Percentiles rank a stretch among this genome's conserved stretches.
These are phyloP conservation scores for Leptopilina myrica DNA, from an alignment of 2,888 invertebrate genomes.

Conservation along the genomic window DNA sequence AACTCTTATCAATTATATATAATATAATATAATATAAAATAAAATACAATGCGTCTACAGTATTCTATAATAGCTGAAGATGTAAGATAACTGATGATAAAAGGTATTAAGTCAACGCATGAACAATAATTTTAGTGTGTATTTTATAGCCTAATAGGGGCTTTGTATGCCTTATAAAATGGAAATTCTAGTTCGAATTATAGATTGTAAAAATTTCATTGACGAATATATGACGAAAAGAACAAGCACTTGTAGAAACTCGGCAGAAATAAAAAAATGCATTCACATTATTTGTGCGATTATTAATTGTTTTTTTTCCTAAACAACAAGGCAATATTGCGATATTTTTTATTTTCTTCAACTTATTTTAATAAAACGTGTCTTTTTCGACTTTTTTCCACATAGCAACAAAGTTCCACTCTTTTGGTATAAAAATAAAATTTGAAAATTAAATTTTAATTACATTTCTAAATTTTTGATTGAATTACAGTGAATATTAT, in stretches of 20 bases:
- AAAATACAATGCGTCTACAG: conserved; percentile 20
- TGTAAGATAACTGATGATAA: conserved; percentile 25
- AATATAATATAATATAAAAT: background rate
- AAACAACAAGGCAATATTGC: background rate
- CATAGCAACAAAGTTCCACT: too few species aligned
- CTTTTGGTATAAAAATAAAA: too few species aligned
- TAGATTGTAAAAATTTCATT: background rate
- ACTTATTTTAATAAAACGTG: too few species aligned
- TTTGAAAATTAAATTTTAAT: too few species aligned
- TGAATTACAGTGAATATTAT: too few species aligned
- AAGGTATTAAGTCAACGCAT: conserved; percentile 27
- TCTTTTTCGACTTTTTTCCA: too few species aligned
- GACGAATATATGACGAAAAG: background rate
- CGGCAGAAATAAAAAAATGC: conserved; percentile 9
- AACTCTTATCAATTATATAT: conserved; percentile 25
- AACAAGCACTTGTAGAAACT: conserved; percentile 20
- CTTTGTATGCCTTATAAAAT: conserved; percentile 25
- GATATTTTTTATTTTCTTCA: background rate
- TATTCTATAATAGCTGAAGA: conserved; percentile 7
- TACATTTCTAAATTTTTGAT: too few species aligned
- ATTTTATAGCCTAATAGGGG: conserved; percentile 23
- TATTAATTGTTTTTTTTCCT: background rate
- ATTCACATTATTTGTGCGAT: background rate
- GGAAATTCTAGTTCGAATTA: conserved; percentile 9
- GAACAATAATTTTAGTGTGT: conserved; percentile 37